phyloP scores from a whole-genome alignment of 2,113 vertebrate species.

The Mustelus asterias region DNA sequence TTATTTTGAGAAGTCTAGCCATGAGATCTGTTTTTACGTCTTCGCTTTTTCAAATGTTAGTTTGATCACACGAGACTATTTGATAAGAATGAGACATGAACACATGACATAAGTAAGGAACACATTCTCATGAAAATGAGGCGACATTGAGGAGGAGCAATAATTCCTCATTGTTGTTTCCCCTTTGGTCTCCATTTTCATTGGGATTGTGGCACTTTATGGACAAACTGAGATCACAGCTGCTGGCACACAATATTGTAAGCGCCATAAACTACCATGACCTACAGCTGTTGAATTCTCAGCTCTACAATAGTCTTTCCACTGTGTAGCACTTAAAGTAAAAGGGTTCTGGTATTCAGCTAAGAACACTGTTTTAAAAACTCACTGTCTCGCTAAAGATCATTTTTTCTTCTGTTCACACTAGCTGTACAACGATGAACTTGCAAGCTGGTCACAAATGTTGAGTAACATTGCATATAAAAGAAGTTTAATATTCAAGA shows the following conservation, averaged over 20 bases:
- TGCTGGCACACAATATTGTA: constrained; percentile 46
- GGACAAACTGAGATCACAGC: constrained; percentile 42
- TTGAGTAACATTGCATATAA: not conserved
- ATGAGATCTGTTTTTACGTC: not conserved
- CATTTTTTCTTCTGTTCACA: not conserved
- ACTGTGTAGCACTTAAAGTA: not conserved
- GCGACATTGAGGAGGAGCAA: constrained; percentile 40
- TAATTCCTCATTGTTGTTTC: constrained; percentile 43
- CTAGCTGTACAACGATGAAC: not conserved
- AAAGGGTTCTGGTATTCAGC: not conserved
- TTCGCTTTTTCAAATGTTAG: not conserved
- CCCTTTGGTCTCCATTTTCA: constrained; percentile 43
- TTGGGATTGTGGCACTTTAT: constrained; percentile 37
- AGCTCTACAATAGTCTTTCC: constrained; percentile 46
- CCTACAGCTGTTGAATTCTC: constrained; percentile 55
- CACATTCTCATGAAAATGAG: constrained; percentile 54
- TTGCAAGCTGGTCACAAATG: not conserved
- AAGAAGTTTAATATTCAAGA: not conserved
- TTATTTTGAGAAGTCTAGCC: constrained; percentile 48
- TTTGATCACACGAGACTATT: not conserved
- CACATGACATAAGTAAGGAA: constrained; percentile 31
- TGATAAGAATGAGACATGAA: not conserved
- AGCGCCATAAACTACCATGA: constrained; percentile 47
- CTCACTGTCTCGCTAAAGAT: not conserved
- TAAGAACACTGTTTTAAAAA: not conserved